These are phyloP conservation scores for Tychaedon coryphoeus DNA, from an alignment of 2,113 vertebrate genomes.

Conservation along the genomic window DNA sequence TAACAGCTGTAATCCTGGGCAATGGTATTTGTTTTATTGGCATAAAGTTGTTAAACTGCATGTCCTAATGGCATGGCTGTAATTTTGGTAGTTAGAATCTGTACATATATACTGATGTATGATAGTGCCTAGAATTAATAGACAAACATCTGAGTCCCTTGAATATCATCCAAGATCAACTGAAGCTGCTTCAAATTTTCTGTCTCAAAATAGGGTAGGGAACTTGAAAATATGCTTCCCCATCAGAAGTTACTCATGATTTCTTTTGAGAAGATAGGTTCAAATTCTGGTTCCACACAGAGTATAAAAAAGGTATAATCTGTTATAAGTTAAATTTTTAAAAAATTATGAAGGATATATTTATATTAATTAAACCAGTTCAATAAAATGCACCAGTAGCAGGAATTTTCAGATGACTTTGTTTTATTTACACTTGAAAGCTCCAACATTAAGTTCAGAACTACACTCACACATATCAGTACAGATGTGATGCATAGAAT, in stretches of 20 bases:
- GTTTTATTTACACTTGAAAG: neutral
- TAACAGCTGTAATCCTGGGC: neutral
- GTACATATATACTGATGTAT: neutral
- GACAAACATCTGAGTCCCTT: neutral
- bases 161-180: neutral
- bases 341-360: neutral
- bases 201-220: neutral
- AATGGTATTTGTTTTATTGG: neutral
- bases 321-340: neutral
- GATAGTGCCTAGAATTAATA: neutral
- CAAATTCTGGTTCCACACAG: neutral
- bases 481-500: neutral
- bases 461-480: neutral
- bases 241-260: neutral
- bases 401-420: neutral
- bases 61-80: fast-evolving
- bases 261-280: neutral
- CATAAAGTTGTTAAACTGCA: neutral
- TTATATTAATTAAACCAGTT: neutral
- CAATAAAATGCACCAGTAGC: neutral
- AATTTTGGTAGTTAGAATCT: neutral
- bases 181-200: too few relatives aligned
- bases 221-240: neutral
- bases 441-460: neutral
- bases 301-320: neutral